Conservation (phyloP, 2,113 vertebrate genomes). For the Spermophilus dauricus region DNA sequence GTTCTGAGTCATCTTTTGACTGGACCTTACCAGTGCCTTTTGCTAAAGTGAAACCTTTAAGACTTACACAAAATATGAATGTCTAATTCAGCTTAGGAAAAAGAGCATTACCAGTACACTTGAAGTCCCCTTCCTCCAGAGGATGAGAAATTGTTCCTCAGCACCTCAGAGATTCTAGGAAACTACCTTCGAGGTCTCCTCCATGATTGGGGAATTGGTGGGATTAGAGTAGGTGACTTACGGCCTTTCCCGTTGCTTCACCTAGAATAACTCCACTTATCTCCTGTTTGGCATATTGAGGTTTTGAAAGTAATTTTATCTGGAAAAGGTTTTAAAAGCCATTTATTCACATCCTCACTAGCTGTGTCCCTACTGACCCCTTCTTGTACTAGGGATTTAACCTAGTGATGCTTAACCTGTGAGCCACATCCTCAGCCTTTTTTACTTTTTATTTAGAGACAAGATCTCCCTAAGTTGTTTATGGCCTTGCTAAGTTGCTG, state of each 20-base stretch:
- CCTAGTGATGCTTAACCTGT: too few species aligned
- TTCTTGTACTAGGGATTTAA: too few species aligned
- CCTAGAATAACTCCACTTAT: background rate
- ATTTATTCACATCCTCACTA: background rate
- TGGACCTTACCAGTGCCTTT: background rate
- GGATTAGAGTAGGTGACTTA: background rate
- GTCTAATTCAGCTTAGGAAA: slow-evolving; percentile 2
- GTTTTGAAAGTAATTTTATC: background rate
- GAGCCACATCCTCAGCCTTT: too few species aligned
- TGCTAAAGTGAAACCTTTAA: slow-evolving; percentile 44
- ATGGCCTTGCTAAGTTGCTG: too few species aligned
- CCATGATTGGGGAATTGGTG: background rate
- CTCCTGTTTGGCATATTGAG: background rate
- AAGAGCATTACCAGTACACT: background rate
- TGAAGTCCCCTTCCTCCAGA: background rate
- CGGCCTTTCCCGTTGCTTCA: background rate
- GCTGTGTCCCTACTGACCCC: background rate
- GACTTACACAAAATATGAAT: slow-evolving; percentile 38
- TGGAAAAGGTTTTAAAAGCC: background rate
- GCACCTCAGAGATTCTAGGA: background rate
- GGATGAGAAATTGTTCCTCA: background rate
- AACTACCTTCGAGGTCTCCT: background rate
- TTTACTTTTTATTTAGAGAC: too few species aligned
- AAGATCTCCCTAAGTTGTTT: too few species aligned
- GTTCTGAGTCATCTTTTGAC: slow-evolving; percentile 65